A percentile compares a stretch with the other conserved stretches of the same genome.
These are phyloP conservation scores for Phylloscopus trochiloides DNA, from an alignment of 2,113 vertebrate species.

Conservation along the genomic window DNA sequence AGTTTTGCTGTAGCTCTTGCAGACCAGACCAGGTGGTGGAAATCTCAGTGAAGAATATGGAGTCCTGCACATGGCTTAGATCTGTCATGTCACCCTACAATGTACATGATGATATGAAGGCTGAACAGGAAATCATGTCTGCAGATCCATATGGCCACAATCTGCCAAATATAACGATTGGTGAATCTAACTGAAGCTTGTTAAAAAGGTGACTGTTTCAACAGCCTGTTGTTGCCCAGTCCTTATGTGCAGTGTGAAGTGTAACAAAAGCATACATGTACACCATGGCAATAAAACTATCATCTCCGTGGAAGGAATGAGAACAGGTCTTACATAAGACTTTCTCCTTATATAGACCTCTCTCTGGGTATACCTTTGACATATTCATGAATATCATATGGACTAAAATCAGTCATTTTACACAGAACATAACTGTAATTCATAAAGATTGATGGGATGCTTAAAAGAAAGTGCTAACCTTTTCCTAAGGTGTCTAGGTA, in stretches of 20 bases:
- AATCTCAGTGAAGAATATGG: not conserved
- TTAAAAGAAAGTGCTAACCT: slow-evolving; percentile 54
- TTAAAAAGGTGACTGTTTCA: not conserved
- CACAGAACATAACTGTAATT: slow-evolving; percentile 43
- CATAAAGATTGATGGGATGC: slow-evolving; percentile 39
- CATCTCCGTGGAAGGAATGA: not conserved
- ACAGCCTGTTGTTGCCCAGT: not conserved
- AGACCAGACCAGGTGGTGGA: not conserved
- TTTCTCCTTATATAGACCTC: not conserved
- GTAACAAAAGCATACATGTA: not conserved
- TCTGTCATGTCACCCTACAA: not conserved
- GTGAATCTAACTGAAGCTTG: not conserved
- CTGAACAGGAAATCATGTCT: slow-evolving; percentile 8
- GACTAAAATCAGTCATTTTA: slow-evolving; percentile 59
- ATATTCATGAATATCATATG: slow-evolving; percentile 48
- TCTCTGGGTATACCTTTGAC: slow-evolving; percentile 37
- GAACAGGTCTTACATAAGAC: not conserved
- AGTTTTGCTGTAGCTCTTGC: not conserved
- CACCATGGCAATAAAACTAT: not conserved
- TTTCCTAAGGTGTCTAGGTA: slow-evolving; percentile 50
- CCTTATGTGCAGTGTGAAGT: not conserved
- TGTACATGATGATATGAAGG: not conserved
- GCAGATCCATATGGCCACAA: slow-evolving; percentile 24
- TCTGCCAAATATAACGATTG: not conserved
- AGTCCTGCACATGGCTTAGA: not conserved